Evolutionary conservation across 92 coral and sea anemone genomes (phyloP).

Genomic region (Porites evermanni): DNA sequence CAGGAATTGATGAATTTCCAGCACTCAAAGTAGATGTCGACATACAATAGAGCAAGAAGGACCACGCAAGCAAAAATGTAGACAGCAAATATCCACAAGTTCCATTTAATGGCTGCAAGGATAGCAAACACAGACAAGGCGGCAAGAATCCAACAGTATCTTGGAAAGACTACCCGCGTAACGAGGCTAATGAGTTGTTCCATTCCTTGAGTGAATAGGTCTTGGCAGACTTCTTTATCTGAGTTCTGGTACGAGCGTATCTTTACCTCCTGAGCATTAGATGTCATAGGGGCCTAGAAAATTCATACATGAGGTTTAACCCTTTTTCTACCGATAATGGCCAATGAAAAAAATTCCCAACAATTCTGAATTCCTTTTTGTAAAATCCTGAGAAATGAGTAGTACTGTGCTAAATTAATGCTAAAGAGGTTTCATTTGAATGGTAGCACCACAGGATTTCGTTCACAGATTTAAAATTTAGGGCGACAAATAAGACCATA

Average conservation of each 20-base stretch:
- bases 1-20: slow-evolving; percentile 66
- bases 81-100: slow-evolving; percentile 67
- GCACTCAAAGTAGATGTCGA: slow-evolving; percentile 61
- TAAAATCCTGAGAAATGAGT: too few species aligned
- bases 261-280: slow-evolving; percentile 27
- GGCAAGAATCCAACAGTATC: slow-evolving; percentile 60
- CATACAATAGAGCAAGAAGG: slow-evolving; percentile 73
- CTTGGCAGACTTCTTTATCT: slow-evolving; percentile 67
- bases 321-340: too few species aligned
- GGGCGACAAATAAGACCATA: too few species aligned
- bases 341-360: too few species aligned
- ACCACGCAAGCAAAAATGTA: slow-evolving; percentile 68
- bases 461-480: too few species aligned
- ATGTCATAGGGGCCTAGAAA: background rate
- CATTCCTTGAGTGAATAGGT: slow-evolving; percentile 80
- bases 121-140: slow-evolving; percentile 49
- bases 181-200: slow-evolving; percentile 54
- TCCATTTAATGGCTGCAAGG: slow-evolving; percentile 65
- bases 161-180: slow-evolving; percentile 68
- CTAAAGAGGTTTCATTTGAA: too few species aligned
- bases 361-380: too few species aligned
- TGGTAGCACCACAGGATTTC: too few species aligned
- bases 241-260: slow-evolving; percentile 68
- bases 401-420: too few species aligned
- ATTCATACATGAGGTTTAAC: background rate